A percentile compares a stretch with the other conserved stretches of the same genome.
phyloP scores from a whole-genome alignment of 2,113 vertebrate genomes.

The Burhinus oedicnemus region DNA sequence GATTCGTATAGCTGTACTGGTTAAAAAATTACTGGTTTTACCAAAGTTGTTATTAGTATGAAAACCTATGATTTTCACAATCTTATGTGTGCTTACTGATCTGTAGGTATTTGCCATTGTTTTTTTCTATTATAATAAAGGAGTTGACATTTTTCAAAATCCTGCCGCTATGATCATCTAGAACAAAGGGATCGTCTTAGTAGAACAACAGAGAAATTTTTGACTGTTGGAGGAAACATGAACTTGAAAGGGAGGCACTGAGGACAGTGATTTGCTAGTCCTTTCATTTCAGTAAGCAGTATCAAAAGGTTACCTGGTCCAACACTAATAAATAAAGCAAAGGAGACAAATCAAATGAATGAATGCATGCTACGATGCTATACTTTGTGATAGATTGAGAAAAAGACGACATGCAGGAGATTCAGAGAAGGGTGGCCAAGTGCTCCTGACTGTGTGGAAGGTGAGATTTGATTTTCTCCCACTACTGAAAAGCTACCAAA shows the following conservation, averaged over 20 bases:
- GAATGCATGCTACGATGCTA: fast-evolving
- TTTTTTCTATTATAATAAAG: neutral
- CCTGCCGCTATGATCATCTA: neutral
- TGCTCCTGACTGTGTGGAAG: neutral
- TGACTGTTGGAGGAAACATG: neutral
- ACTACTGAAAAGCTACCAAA: neutral
- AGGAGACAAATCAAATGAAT: neutral
- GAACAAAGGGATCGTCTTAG: neutral
- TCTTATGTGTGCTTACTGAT: neutral
- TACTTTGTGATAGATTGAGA: neutral
- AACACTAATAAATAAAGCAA: neutral
- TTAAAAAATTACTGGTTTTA: neutral
- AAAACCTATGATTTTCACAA: neutral
- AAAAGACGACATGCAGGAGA: neutral
- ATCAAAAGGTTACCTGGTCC: neutral
- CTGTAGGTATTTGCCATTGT: neutral
- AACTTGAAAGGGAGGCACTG: neutral
- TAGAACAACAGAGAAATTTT: neutral
- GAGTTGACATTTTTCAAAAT: neutral
- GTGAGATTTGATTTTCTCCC: neutral
- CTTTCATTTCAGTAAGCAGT: neutral
- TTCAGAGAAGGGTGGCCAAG: neutral
- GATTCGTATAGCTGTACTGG: neutral
- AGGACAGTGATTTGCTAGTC: neutral
- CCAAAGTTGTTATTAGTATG: neutral